phyloP scores from a whole-genome alignment of 1,140 invertebrate genomes.

The Xylocopa sonorina region DNA sequence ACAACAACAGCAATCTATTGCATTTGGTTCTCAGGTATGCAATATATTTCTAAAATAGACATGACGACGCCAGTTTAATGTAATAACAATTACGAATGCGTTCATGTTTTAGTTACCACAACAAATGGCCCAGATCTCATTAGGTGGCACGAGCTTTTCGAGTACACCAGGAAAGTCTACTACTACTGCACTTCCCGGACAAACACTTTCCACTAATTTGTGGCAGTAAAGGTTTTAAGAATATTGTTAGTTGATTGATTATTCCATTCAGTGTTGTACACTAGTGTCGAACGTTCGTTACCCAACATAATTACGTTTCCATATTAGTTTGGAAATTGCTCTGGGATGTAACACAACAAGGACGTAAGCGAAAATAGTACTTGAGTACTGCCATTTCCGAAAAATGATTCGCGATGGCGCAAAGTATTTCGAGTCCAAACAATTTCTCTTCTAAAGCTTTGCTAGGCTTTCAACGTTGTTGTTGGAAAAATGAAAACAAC shows the following conservation, averaged over 20 bases:
- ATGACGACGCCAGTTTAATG: neutral
- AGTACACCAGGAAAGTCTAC: slow-evolving; percentile 69
- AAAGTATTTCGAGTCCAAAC: slow-evolving; percentile 53
- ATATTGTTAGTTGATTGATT: slow-evolving; percentile 70
- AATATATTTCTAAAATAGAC: slow-evolving; percentile 2
- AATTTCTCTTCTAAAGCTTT: slow-evolving; percentile 54
- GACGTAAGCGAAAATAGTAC: slow-evolving; percentile 37
- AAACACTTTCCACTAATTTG: slow-evolving; percentile 82
- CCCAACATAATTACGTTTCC: slow-evolving; percentile 57
- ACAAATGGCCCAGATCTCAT: slow-evolving; percentile 83
- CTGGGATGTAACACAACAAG: slow-evolving; percentile 48
- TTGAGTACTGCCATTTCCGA: slow-evolving; percentile 37
- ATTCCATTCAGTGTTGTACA: slow-evolving; percentile 72
- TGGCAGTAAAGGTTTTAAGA: slow-evolving; percentile 81
- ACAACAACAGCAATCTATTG: slow-evolving; percentile 58
- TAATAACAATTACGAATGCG: slow-evolving; percentile 21
- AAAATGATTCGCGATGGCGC: slow-evolving; percentile 42
- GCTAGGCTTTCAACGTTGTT: slow-evolving; percentile 54
- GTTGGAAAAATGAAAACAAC: slow-evolving; percentile 48
- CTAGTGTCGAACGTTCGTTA: slow-evolving; percentile 62
- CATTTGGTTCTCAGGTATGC: slow-evolving; percentile 71
- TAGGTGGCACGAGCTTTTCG: slow-evolving; percentile 74
- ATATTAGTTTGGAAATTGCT: slow-evolving; percentile 43
- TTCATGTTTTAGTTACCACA: slow-evolving; percentile 81
- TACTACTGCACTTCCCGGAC: slow-evolving; percentile 72